Conservation (phyloP, 2,113 vertebrate genomes). For the Lepisosteus osseus region DNA sequence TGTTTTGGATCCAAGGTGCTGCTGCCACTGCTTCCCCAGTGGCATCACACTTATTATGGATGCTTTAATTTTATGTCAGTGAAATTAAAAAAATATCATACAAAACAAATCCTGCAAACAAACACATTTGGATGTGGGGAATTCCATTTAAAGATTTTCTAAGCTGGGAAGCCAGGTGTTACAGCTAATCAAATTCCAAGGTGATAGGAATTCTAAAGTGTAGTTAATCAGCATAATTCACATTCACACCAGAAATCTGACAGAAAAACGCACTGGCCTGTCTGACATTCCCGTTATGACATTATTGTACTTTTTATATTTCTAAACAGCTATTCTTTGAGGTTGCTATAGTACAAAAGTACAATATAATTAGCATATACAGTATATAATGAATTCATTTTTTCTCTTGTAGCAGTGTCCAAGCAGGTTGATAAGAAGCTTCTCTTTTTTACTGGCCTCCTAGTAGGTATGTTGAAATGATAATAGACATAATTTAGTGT, state of each 20-base stretch:
- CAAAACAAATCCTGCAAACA: too few species aligned
- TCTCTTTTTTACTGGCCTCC: background rate
- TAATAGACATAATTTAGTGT: too few species aligned
- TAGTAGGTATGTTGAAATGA: too few species aligned
- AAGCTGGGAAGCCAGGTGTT: slow-evolving; percentile 41
- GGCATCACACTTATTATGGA: too few species aligned
- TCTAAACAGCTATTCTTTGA: background rate
- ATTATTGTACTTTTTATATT: background rate
- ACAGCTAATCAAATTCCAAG: slow-evolving; percentile 55
- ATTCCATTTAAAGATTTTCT: slow-evolving; percentile 48
- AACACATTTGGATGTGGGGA: too few species aligned
- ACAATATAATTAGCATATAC: background rate
- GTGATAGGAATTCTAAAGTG: slow-evolving; percentile 45
- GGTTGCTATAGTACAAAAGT: background rate
- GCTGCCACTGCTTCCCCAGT: too few species aligned
- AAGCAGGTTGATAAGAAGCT: background rate
- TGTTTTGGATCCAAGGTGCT: too few species aligned
- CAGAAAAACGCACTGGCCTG: slow-evolving; percentile 5
- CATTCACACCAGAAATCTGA: slow-evolving; percentile 8
- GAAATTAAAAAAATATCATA: too few species aligned
- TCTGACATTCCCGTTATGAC: slow-evolving; percentile 4
- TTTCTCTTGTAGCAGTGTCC: background rate
- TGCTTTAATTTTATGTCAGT: too few species aligned
- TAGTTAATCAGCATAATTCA: slow-evolving; percentile 19
- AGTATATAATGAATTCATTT: background rate